Base-by-base conservation (phyloP, 92 coral and sea anemone genomes). In the Zoanthus solanderi region DNA sequence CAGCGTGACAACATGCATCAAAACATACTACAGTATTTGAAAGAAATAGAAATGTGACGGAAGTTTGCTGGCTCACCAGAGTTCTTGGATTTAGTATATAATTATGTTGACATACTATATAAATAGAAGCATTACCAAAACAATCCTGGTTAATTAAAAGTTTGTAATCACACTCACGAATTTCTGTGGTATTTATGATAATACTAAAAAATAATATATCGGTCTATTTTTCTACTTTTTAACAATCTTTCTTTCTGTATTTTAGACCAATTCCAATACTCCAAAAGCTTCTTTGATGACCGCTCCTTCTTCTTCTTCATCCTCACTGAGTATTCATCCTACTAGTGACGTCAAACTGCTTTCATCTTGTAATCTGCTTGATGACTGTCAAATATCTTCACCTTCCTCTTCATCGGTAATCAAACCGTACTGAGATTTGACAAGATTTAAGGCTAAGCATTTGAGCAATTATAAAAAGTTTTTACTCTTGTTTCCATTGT, bases 181-280 rank as follows among this genome's bases (percentile, higher is more conserved):
- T 37, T 4, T 37, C 4, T 37, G 2, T 37, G 42, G 4, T 37
- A 37, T 37, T 37, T 37, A 2, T 37, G 4, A 37, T 37, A 23
- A 23, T 23, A 23, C 23, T 23, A 23, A 23, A 23, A 23, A 23
- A 23, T 23, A 58, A 13, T 13, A 78, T 6, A 30, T 30, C 50
- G 37, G 7, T 52, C 17, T 30, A 53, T 18, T 42, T 16, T 37
- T 37, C 6, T 69, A 45, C 30, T 80, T 34, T 80, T 46, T 80
- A 30, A 45, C 30, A 9, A n/a, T 76, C 13, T 81, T 67, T 50
- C 30, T 46, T 67, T 45, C n/a, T 79, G 29, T 79, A 13, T 76
- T 50, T 5, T 81, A 81, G 85, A 81, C 75, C 17, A 68, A 65
- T 7, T 10, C 85, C 15, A 50, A 45, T 52, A 44, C 85, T 44